Base-by-base conservation (phyloP, 2,888 invertebrate genomes). In the Teinopalpus imperialis region DNA sequence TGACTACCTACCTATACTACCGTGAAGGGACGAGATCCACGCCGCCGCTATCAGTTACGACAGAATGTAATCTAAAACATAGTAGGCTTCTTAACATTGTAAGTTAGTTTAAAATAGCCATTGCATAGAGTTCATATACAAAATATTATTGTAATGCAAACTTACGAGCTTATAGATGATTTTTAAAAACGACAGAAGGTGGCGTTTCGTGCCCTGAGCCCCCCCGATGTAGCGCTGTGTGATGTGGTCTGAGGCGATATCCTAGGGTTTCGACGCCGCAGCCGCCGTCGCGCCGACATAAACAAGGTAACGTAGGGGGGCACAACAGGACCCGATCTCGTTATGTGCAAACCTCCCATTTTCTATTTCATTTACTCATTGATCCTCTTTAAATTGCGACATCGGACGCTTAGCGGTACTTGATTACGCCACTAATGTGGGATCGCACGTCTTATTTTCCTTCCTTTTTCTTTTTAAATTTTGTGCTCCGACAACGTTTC, bases 101-200 rank as follows among this genome's bases (percentile, higher is more conserved):
- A 46, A 46, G 46, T 46, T 46, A 46, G 46, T 46, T 46, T 46
- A 29, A n/a, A 43, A 40, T 46, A 46, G 46, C 34, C 46, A 46
- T 41, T 46, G 40, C 46, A 41, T 41, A 46, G 46, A 40, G 35
- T 46, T 41, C 46, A 46, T 46, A 41, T 46, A 46, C 40, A 48
- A 51, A 51, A 43, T 48, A 49, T 45, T 53, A 42, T 56, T 39
- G 46, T 51, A 51, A 57, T 61, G 58, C 59, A 62, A 61, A 59
- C 57, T 58, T 53, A 69, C 79, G 77, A 85, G 82, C 74, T 85
- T 81, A 78, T 81, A 82, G 81, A 74, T 75, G 81, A 81, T 85
- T 87, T 85, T 85, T 85, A 83, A 87, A 85, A 81, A 87, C 63
- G 63, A 64, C 88, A 88, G 88, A 86, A 85, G 85, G 80, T 83